Conservation (phyloP, 2,888 invertebrate genomes). For the Polietes domitor region DNA sequence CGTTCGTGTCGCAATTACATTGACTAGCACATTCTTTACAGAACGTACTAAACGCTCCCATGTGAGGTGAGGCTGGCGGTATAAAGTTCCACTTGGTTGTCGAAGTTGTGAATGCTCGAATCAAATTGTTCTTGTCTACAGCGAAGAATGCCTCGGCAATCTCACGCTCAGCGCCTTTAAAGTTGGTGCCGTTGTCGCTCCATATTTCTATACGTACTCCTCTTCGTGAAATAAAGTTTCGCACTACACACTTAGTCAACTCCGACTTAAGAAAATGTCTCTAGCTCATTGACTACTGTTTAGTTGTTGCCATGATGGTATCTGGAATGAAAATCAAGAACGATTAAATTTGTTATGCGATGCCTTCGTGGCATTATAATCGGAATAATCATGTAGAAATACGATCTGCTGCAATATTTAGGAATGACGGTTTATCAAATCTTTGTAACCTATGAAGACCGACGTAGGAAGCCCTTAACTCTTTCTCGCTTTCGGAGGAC, state of each 20-base stretch:
- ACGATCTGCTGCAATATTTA: neutral
- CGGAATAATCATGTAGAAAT: neutral
- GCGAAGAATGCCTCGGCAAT: conserved; percentile 46
- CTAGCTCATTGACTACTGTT: conserved; percentile 9
- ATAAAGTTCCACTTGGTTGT: conserved; percentile 59
- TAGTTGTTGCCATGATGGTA: conserved; percentile 15
- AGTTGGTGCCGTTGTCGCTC: conserved; percentile 67
- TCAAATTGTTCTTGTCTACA: conserved; percentile 47
- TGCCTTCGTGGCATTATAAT: neutral
- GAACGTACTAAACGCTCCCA: conserved; percentile 50
- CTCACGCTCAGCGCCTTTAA: conserved; percentile 59
- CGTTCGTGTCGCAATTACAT: conserved; percentile 32
- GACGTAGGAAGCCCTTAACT: neutral
- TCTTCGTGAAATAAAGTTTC: conserved; percentile 60
- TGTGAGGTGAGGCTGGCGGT: conserved; percentile 58
- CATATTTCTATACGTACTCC: conserved; percentile 57
- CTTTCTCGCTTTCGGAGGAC: too few species aligned
- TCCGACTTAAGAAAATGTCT: conserved; percentile 1
- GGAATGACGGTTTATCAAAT: neutral
- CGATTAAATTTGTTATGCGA: neutral
- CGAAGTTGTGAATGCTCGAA: conserved; percentile 53
- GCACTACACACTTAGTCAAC: conserved; percentile 58
- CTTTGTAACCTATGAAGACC: neutral
- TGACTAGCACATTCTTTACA: conserved; percentile 45
- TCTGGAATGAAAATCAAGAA: neutral